Percentiles rank a stretch among this genome's conserved stretches.
phyloP scores from a whole-genome alignment of 2,113 vertebrate genomes.

The Saccopteryx bilineata region DNA sequence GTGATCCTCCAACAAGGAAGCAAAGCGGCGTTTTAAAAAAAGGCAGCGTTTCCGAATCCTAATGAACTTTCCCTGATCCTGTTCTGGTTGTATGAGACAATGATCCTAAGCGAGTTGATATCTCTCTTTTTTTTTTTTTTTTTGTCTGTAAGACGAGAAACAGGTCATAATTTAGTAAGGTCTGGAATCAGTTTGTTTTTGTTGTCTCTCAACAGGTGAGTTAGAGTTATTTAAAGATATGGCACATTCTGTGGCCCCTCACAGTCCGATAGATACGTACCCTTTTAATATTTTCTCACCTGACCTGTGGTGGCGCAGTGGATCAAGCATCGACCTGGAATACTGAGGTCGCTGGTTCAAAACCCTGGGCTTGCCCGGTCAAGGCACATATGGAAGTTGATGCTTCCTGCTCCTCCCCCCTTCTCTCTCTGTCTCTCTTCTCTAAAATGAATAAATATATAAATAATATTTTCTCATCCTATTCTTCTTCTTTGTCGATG shows the following conservation, averaged over 20 bases:
- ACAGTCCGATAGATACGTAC: neutral
- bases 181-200: neutral
- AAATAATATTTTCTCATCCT: slow-evolving; percentile 48
- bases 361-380: too few relatives aligned
- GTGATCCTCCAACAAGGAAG: slow-evolving; percentile 2
- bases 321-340: too few relatives aligned
- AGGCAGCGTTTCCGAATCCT: neutral
- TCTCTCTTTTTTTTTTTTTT: neutral
- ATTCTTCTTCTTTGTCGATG: slow-evolving; percentile 60
- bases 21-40: neutral
- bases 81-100: neutral
- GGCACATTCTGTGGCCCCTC: neutral
- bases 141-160: neutral
- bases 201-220: neutral
- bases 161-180: neutral
- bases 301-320: too few relatives aligned
- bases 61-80: neutral
- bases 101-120: neutral
- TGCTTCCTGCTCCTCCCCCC: too few relatives aligned
- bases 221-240: slow-evolving; percentile 22
- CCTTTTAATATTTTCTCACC: slow-evolving; percentile 53
- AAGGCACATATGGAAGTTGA: too few relatives aligned
- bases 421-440: too few relatives aligned
- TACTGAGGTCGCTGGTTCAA: too few relatives aligned
- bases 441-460: too few relatives aligned